A percentile compares a stretch with the other conserved stretches of the same genome.
phyloP scores from a whole-genome alignment of 1,140 invertebrate genomes.

The Drosophila albomicans region DNA sequence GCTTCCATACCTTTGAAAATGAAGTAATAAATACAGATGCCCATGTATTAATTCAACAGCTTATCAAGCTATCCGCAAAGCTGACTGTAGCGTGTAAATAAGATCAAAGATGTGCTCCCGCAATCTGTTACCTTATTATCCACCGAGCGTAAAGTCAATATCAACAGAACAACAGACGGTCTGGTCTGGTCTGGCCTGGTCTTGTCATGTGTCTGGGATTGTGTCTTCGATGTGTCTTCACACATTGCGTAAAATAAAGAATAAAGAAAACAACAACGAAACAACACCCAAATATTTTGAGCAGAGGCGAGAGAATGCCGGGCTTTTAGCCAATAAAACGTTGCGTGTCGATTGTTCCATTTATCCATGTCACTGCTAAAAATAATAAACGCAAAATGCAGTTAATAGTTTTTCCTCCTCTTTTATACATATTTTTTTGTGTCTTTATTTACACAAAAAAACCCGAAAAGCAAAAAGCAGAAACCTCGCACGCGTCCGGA shows the following conservation, averaged over 20 bases:
- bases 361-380: slow-evolving; percentile 68
- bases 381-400: slow-evolving; percentile 65
- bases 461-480: too few relatives aligned
- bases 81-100: neutral
- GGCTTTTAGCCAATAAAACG: slow-evolving; percentile 40
- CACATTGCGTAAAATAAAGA: slow-evolving; percentile 7
- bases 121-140: slow-evolving; percentile 9
- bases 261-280: too few relatives aligned
- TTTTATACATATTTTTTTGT: slow-evolving; percentile 31
- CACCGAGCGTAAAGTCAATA: slow-evolving; percentile 14
- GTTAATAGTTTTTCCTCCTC: slow-evolving; percentile 61
- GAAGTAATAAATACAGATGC: too few relatives aligned
- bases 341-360: slow-evolving; percentile 22
- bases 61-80: neutral
- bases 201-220: slow-evolving; percentile 18
- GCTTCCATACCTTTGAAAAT: too few relatives aligned
- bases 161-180: neutral
- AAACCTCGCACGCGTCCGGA: slow-evolving; percentile 41
- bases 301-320: slow-evolving; percentile 17
- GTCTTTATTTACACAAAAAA: slow-evolving; percentile 54
- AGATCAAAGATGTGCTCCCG: slow-evolving; percentile 11
- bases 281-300: slow-evolving; percentile 9
- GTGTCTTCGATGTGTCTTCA: slow-evolving; percentile 18
- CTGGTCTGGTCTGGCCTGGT: neutral
- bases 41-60: neutral